A percentile compares a stretch with the other conserved stretches of the same genome.
Conservation (phyloP, 2,113 vertebrate species). For the Etia nguti region DNA sequence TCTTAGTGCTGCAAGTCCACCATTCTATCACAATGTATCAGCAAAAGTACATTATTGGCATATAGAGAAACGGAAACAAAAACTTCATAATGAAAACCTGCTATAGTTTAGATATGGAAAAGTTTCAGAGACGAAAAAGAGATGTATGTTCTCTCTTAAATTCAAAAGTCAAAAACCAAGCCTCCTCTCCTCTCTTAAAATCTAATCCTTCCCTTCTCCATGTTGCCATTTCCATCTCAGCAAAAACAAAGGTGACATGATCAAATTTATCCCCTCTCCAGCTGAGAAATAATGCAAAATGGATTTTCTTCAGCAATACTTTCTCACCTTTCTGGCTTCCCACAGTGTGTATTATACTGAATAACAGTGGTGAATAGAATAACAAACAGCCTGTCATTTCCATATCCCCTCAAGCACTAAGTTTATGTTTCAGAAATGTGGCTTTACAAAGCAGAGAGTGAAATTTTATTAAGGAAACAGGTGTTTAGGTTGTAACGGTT, state of each 20-base stretch:
- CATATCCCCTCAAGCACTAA: neutral
- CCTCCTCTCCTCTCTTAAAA: neutral
- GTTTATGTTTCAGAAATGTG: neutral
- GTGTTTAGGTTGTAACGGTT: neutral
- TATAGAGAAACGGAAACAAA: neutral
- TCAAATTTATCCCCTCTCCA: neutral
- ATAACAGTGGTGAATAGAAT: neutral
- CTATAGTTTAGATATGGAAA: neutral
- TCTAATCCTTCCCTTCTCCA: neutral
- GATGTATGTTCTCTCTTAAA: neutral
- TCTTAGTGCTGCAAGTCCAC: neutral
- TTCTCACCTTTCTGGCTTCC: neutral
- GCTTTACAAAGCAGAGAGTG: neutral
- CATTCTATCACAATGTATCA: neutral
- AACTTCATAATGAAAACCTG: neutral
- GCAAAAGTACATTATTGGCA: neutral
- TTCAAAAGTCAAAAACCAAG: neutral
- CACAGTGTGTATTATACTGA: neutral
- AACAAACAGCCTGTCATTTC: neutral
- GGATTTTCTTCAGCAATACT: constrained; percentile 8
- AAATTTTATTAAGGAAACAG: neutral
- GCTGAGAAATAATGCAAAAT: neutral
- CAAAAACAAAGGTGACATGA: constrained; percentile 10
- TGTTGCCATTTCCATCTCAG: neutral
- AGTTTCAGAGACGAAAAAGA: neutral